Base-by-base conservation (phyloP, 2,113 vertebrate species). In the Prunella himalayana region DNA sequence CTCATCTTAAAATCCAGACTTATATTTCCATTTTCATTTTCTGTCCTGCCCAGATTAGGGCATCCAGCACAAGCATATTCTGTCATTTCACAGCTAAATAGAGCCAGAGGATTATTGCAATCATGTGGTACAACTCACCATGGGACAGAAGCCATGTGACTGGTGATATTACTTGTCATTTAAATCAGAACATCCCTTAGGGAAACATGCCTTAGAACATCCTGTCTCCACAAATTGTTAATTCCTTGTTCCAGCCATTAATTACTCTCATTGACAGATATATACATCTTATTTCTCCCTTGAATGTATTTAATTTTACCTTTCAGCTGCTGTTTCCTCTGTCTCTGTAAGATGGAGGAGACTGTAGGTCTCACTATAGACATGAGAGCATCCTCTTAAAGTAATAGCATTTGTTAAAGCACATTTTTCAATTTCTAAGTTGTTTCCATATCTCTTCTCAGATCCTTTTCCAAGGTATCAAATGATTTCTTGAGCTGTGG, bases 51-150 rank as follows among this genome's bases (percentile, higher is more conserved):
- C 41, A 82, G 87, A 73, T 84, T 82, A 93, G 69, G 47, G 33
- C 78, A 87, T n/a, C 83, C 61, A 84, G 31, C 44, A 84, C 30
- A 71, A 56, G 16, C 31, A 35, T 81, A n/a, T 81, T 88, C 56
- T 82, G 28, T 68, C 1, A 0, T 82, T 90, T 81, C 65, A 71
- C 65, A 79, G 84, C 87, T 51, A 91, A 93, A 54, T 5, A 84
- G 60, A 80, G 57, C 61, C 81, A 85, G 81, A 59, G 35, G 81
- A 96, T 94, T 94, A 87, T 64, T 69, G 87, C 41, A 79, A 88
- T 64, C 91, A 33, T 41, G 82, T 60, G 71, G 41, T 56, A 33
- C 73, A 54, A 39, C 56, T 84, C 8, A 1, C 81, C 8, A 20
- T 19, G 24, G 86, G 57, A 60, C 37, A 66, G 47, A 35, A 94